Evolutionary conservation across 2,888 invertebrate species (phyloP), one percentile per base, ranked within the genome.

Genomic region (Napeogenes sylphis): DNA sequence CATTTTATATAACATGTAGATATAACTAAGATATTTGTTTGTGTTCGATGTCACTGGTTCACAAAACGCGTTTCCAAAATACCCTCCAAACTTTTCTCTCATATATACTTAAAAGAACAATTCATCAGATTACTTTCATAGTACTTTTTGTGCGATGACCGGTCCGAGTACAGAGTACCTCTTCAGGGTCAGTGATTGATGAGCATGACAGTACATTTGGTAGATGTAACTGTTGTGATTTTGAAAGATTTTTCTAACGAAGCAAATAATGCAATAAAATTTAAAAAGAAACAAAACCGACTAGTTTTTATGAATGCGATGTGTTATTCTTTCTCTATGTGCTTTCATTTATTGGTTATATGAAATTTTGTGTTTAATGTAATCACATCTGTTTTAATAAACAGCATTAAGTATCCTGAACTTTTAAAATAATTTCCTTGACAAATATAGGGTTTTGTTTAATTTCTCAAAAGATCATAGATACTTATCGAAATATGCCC

Each of bases 171-270:
- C 33, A 53, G 33, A 45, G 51, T 61, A 51, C 21, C 21, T 56
- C 59, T 63, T 63, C 53, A 56, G 64, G 64, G 64, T 62, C 66
- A 64, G 58, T 66, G 66, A 66, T 66, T 60, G 62, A 67, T 67
- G 47, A 66, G 62, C 62, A 60, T 66, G 66, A 66, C 64, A 58
- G 14, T 55, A 64, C 57, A 61, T 56, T 54, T 21, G n/a, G n/a
- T 47, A 4, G 12, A n/a, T 21, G n/a, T n/a, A 14, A 14, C 47
- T 13, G 14, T 47, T 47, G 47, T n/a, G 47, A 47, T 47, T 47
- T 8, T 47, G 6, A 6, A 47, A n/a, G 21, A 4, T 47, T 13
- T 47, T 47, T 47, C n/a, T 47, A 47, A n/a, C 47, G 6, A 45
- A 47, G n/a, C 47, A 47, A 47, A n/a, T 6, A 3, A 47, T 14